These are phyloP conservation scores for Cygnus olor DNA, from an alignment of 2,797 vertebrate genomes.

Conservation along the genomic window DNA sequence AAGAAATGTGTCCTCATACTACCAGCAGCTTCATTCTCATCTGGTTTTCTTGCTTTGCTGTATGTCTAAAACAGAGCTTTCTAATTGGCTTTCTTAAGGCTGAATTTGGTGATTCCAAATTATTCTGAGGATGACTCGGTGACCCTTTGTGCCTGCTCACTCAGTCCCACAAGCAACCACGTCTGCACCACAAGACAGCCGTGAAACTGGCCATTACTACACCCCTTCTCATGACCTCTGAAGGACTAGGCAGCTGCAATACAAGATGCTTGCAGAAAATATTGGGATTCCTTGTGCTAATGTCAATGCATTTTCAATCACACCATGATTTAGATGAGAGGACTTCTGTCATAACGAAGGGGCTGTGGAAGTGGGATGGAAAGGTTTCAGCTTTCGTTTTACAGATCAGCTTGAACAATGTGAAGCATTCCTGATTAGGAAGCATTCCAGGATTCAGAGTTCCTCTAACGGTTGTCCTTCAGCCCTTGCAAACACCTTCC, in stretches of 20 bases:
- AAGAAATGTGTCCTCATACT: neutral
- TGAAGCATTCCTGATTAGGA: neutral
- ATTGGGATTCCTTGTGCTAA: neutral
- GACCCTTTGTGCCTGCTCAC: rapidly evolving
- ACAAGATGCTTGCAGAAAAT: neutral
- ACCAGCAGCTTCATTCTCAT: neutral
- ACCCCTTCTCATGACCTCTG: neutral
- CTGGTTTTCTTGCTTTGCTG: neutral
- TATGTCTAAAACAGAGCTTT: neutral
- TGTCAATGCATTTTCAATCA: neutral
- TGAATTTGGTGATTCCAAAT: neutral
- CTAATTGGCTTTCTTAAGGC: neutral
- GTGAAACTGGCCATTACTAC: neutral
- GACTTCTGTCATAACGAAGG: neutral
- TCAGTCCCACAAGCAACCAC: neutral
- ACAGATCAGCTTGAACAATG: neutral
- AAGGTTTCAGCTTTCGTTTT: neutral
- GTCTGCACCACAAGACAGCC: neutral
- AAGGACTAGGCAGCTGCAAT: neutral
- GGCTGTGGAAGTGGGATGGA: neutral
- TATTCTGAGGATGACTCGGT: neutral
- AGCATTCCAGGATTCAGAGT: neutral
- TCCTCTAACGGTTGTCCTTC: neutral
- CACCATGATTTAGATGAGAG: neutral
- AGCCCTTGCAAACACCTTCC: neutral